A percentile compares a stretch with the other conserved stretches of the same genome.
Evolutionary conservation across 1,140 invertebrate genomes (phyloP).

Genomic region (Lepidurus arcticus): DNA sequence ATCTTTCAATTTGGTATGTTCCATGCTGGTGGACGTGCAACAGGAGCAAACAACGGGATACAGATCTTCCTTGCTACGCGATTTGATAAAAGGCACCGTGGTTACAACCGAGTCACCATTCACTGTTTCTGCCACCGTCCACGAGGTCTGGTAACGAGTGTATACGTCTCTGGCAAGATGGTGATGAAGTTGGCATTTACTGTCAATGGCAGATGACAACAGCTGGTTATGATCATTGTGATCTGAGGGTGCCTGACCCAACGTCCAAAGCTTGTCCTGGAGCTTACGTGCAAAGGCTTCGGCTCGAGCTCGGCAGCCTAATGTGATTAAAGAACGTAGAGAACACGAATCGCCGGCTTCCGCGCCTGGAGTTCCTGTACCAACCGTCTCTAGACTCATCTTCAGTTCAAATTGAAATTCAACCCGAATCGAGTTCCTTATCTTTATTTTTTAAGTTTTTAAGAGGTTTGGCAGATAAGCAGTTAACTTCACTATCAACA

Average conservation of each 20-base stretch:
- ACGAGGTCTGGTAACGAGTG: background rate
- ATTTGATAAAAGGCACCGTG: background rate
- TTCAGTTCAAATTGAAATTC: background rate
- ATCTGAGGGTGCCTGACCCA: conserved; percentile 45
- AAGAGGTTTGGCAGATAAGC: background rate
- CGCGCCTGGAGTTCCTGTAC: conserved; percentile 22
- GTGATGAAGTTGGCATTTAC: background rate
- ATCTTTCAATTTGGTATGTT: background rate
- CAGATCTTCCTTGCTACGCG: conserved; percentile 1
- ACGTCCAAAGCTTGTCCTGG: conserved; percentile 61
- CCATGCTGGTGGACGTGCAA: background rate
- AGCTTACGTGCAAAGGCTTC: conserved; percentile 70
- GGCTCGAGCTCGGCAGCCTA: conserved; percentile 68
- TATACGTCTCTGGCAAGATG: background rate
- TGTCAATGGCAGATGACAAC: background rate
- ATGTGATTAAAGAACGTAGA: conserved; percentile 51
- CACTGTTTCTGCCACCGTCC: background rate
- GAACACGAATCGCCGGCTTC: conserved; percentile 44
- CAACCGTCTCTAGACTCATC: conserved; percentile 32
- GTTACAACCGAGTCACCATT: background rate
- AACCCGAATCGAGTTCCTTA: background rate
- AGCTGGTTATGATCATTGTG: background rate
- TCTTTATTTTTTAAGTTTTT: background rate
- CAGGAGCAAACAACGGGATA: background rate
- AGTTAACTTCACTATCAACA: background rate